Percentiles rank a stretch among this genome's conserved stretches.
Conservation (phyloP, 2,888 invertebrate species). For the Limnephilus marmoratus region DNA sequence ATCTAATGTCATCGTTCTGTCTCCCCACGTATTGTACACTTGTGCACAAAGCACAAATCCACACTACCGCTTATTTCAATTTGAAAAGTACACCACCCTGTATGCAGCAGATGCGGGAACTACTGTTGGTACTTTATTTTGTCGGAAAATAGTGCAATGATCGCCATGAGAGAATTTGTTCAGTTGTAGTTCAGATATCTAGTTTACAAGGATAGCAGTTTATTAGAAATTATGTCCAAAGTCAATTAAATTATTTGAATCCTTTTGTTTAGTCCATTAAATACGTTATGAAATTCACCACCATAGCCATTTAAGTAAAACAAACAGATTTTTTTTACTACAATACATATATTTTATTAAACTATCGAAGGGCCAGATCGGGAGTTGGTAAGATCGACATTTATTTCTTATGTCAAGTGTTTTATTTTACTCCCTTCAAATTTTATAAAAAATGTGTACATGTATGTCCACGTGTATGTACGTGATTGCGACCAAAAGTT, state of each 20-base stretch:
- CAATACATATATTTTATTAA: too few relatives aligned
- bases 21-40: constrained; percentile 20
- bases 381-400: too few relatives aligned
- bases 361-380: too few relatives aligned
- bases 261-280: not conserved
- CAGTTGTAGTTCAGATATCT: not conserved
- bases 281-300: not conserved
- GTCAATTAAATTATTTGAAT: not conserved
- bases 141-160: not conserved
- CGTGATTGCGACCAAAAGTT: too few relatives aligned
- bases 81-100: constrained; percentile 26
- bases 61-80: constrained; percentile 44
- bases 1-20: constrained; percentile 40
- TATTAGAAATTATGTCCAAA: not conserved
- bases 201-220: not conserved
- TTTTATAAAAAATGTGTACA: too few relatives aligned
- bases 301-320: too few relatives aligned
- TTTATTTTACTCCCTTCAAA: too few relatives aligned
- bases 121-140: not conserved
- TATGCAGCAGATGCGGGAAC: not conserved
- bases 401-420: too few relatives aligned
- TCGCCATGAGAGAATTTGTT: not conserved
- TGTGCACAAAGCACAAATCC: constrained; percentile 34
- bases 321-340: too few relatives aligned
- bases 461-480: too few relatives aligned